Base-by-base conservation (phyloP, 2,113 vertebrate genomes). In the Nothoprocta perdicaria region DNA sequence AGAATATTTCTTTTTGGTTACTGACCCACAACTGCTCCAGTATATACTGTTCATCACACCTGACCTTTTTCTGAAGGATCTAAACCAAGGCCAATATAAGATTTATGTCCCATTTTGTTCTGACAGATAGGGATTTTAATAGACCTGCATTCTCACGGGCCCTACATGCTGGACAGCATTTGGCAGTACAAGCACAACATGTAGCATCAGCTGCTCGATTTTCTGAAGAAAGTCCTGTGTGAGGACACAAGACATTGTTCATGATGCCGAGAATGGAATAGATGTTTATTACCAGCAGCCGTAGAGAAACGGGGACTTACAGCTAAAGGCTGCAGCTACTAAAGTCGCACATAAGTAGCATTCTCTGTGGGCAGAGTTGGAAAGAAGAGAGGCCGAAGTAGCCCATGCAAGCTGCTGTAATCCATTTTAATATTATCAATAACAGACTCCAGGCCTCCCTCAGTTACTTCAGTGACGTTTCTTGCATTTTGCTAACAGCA, bases 251-350 rank as follows among this genome's bases (percentile, higher is more conserved):
- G 82, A 40, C 66, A 33, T 2, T 57, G 80, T 63, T 50, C 8
- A 1, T 0, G 2, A 41, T 18, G 63, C 45, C 0, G 26, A 89
- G 58, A 6, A 10, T 12, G 78, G 45, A 76, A 50, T 18, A 75
- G 78, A 92, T 57, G 57, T 61, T 89, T 75, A 87, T 76, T 62
- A 50, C 60, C 38, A 80, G 82, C 65, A 52, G 83, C 40, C 80
- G 10, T 35, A 86, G 89, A 81, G 79, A 29, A 84, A 11, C 5
- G 24, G 73, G 61, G 89, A 62, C 81, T 69, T 60, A 14, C 67
- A 94, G 88, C 88, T 87, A 85, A 78, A 90, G 71, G 86, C 81
- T 89, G 82, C 40, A n/a, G 33, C 50, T 80, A 61, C 46, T 76
- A 66, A 24, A 94, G 62, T 53, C 85, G 19, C 15, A 46, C 82